Conservation (phyloP, 92 coral and sea anemone genomes). For the Heliopora coerulea region DNA sequence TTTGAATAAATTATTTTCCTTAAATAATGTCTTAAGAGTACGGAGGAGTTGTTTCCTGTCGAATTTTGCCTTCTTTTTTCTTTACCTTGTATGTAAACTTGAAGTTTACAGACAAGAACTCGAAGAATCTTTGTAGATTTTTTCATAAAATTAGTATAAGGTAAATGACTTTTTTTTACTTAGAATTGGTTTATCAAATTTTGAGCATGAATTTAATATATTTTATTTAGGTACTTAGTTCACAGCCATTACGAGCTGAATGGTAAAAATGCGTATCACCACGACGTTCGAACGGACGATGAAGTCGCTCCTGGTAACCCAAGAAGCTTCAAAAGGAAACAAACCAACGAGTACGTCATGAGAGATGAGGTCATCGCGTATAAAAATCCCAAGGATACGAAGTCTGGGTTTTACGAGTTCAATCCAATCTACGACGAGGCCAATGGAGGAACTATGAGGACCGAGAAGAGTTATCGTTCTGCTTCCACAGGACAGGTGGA, state of each 20-base stretch:
- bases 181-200: neutral
- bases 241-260: slow-evolving; percentile 32
- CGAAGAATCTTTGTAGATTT: no score
- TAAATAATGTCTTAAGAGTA: no score
- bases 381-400: slow-evolving; percentile 21
- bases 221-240: slow-evolving; percentile 19
- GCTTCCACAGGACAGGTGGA: neutral
- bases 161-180: no score
- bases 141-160: no score
- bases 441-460: slow-evolving; percentile 14
- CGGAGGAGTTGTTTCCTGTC: no score
- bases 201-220: neutral
- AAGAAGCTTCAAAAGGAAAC: neutral
- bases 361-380: slow-evolving; percentile 35
- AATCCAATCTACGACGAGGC: slow-evolving; percentile 35
- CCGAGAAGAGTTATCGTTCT: slow-evolving; percentile 33
- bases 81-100: no score
- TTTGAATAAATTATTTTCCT: no score
- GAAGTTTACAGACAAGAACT: no score
- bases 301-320: slow-evolving; percentile 36
- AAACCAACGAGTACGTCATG: slow-evolving; percentile 7
- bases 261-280: slow-evolving; percentile 19
- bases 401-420: slow-evolving; percentile 36
- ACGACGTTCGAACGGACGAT: slow-evolving; percentile 26
- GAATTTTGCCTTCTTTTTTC: no score